Evolutionary conservation across 2,113 vertebrate genomes (phyloP).

Genomic region (Apus apus): DNA sequence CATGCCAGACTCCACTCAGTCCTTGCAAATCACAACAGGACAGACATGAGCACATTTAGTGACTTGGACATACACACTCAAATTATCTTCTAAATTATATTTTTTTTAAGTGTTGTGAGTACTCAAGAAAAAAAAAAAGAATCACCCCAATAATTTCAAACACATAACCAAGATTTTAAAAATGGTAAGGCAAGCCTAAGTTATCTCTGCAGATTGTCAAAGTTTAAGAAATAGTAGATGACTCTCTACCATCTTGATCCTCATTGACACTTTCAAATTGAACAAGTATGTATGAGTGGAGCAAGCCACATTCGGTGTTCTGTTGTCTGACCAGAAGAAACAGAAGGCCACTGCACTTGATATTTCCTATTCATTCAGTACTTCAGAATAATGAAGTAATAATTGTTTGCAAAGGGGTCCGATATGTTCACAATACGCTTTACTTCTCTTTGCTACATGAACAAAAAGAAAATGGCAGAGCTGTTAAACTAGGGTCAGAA

Average conservation of each 20-base stretch:
- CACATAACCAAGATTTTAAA: not conserved
- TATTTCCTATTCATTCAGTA: not conserved
- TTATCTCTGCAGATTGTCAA: not conserved
- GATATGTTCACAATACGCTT: not conserved
- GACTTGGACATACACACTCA: not conserved
- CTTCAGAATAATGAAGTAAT: not conserved
- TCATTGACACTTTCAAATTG: not conserved
- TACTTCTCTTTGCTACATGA: not conserved
- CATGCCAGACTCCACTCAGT: not conserved
- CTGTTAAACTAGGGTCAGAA: not conserved
- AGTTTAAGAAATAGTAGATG: not conserved
- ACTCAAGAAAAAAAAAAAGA: not conserved
- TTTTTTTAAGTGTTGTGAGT: not conserved
- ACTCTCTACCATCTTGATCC: not conserved
- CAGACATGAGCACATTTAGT: not conserved
- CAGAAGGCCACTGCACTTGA: not conserved
- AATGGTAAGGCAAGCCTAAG: not conserved
- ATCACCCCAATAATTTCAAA: not conserved
- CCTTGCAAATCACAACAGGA: not conserved
- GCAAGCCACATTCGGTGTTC: not conserved
- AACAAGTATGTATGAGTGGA: rapidly evolving
- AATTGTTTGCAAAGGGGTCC: not conserved
- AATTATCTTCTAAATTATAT: not conserved
- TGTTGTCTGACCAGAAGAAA: not conserved
- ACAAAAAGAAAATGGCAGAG: not conserved